Conservation (phyloP, 2,888 invertebrate species). For the Lathronympha strigana region DNA sequence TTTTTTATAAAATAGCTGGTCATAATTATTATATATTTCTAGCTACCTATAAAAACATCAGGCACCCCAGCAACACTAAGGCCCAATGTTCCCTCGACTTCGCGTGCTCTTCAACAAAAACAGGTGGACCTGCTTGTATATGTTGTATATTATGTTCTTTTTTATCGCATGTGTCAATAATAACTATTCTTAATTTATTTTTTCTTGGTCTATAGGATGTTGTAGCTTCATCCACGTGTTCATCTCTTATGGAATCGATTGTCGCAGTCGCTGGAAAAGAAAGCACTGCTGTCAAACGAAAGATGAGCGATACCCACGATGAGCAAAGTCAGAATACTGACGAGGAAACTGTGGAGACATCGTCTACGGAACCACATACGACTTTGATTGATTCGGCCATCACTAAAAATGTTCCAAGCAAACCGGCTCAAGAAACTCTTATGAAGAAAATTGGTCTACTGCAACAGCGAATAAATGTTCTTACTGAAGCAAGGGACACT, state of each 20-base stretch:
- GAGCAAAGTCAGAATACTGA: neutral
- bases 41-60: neutral
- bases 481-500: constrained; percentile 40
- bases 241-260: constrained; percentile 23
- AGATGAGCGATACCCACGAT: neutral
- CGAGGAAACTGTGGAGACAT: neutral
- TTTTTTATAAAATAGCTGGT: neutral
- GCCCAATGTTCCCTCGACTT: neutral
- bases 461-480: constrained; percentile 45
- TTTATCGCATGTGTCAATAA: neutral
- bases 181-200: neutral
- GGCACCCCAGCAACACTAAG: neutral
- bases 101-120: neutral
- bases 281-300: neutral
- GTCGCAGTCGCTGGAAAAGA: neutral
- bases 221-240: neutral
- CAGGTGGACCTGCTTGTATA: neutral
- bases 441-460: constrained; percentile 40
- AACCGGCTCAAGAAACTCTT: constrained; percentile 43
- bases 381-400: constrained; percentile 17
- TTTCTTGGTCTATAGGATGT: neutral
- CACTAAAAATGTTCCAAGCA: constrained; percentile 44
- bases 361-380: neutral
- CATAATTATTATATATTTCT: neutral
- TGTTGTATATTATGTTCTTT: neutral